phyloP scores from a whole-genome alignment of 2,797 vertebrate genomes.

The Liparis tanakae region DNA sequence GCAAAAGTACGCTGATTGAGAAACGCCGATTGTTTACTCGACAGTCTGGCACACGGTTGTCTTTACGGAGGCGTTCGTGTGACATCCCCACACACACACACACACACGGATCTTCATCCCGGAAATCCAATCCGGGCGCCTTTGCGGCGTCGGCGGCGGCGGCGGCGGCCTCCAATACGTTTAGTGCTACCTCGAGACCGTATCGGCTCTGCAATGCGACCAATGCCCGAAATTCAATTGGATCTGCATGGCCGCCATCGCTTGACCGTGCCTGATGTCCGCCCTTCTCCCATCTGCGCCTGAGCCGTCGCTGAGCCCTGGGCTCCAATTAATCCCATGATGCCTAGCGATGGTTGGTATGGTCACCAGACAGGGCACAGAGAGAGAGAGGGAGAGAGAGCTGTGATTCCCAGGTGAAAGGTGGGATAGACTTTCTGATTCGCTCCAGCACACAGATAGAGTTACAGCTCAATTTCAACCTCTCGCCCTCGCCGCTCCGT shows the following conservation, averaged over 20 bases:
- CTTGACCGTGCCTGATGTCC: constrained; percentile 71
- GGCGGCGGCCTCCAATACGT: constrained; percentile 61
- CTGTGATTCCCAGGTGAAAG: constrained; percentile 86
- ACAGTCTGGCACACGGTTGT: constrained; percentile 59
- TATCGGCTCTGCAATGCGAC: constrained; percentile 59
- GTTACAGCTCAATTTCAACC: constrained; percentile 84
- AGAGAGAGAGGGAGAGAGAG: constrained; percentile 77
- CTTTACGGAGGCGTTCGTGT: constrained; percentile 65
- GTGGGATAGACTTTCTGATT: constrained; percentile 88
- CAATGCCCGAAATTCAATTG: constrained; percentile 71
- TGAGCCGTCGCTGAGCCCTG: constrained; percentile 74
- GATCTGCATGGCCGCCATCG: constrained; percentile 74
- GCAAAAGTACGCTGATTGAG: no score
- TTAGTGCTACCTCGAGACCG: constrained; percentile 57
- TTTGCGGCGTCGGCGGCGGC: constrained; percentile 51
- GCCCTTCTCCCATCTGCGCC: constrained; percentile 55
- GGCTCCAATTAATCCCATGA: constrained; percentile 84
- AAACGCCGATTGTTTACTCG: no score
- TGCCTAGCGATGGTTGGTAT: constrained; percentile 79
- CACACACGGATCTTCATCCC: constrained; percentile 63
- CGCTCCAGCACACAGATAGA: constrained; percentile 84
- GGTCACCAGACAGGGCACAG: constrained; percentile 78
- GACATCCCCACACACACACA: constrained; percentile 68
- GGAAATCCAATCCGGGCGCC: constrained; percentile 67
- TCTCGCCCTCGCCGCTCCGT: constrained; percentile 69